Percentiles rank a stretch among this genome's conserved stretches.
These are phyloP conservation scores for Anoplius nigerrimus DNA, from an alignment of 2,888 invertebrate species.

Conservation along the genomic window DNA sequence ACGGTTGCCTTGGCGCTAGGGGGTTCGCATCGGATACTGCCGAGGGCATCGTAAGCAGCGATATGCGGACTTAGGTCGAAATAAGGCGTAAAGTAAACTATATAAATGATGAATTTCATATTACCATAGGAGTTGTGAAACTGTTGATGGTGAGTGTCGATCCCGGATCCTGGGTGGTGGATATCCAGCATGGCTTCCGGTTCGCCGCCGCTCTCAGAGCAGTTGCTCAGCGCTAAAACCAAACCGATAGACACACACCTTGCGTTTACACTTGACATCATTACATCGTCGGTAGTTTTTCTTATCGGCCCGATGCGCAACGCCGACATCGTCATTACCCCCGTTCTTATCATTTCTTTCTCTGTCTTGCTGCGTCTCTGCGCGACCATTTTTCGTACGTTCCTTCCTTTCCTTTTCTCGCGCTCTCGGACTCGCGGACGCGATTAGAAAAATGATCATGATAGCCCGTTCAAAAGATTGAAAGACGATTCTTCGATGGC, in stretches of 20 bases:
- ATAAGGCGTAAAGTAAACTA: constrained; percentile 30
- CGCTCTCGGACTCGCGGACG: no score
- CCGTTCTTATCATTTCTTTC: constrained; percentile 46
- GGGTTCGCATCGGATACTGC: neutral
- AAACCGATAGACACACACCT: constrained; percentile 76
- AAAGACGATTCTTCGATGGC: no score
- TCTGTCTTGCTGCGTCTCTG: constrained; percentile 28
- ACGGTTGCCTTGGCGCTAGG: no score
- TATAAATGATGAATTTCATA: constrained; percentile 69
- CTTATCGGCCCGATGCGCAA: constrained; percentile 44
- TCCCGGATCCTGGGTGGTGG: constrained; percentile 73
- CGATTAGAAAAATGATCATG: no score
- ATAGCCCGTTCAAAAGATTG: no score
- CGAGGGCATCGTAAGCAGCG: no score
- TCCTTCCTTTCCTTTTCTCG: constrained; percentile 1
- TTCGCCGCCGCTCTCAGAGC: constrained; percentile 74
- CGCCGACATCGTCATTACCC: constrained; percentile 47
- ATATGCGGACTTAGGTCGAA: no score
- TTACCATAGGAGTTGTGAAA: constrained; percentile 76
- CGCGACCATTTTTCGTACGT: constrained; percentile 9
- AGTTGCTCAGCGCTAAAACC: constrained; percentile 76
- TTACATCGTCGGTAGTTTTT: constrained; percentile 43
- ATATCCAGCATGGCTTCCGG: constrained; percentile 74
- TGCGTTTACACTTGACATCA: constrained; percentile 71
- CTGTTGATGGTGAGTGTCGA: constrained; percentile 74